Conservation (phyloP, 2,888 invertebrate genomes). For the Scrobipalpa costella region DNA sequence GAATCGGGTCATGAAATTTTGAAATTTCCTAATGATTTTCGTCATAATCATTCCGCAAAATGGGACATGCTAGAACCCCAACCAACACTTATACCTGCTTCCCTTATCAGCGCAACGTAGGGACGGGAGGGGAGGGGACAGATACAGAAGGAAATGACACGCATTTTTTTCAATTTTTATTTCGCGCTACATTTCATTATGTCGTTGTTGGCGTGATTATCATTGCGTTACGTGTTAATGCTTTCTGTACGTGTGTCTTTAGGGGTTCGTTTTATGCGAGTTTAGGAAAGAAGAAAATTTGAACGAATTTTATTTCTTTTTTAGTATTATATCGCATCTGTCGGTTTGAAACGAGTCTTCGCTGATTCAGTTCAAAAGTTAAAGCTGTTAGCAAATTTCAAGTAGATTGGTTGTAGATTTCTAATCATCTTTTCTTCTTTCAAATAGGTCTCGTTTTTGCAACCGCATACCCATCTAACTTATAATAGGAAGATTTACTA, state of each 20-base stretch:
- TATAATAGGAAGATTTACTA: no score
- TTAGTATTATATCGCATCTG: neutral
- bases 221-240: conserved; percentile 14
- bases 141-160: conserved; percentile 54
- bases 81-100: conserved; percentile 63
- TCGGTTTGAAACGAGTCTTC: no score
- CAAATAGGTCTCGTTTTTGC: no score
- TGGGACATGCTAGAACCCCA: conserved; percentile 28
- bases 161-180: conserved; percentile 43
- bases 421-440: neutral
- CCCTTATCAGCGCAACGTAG: conserved; percentile 68
- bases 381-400: neutral
- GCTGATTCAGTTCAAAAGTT: neutral
- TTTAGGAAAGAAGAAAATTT: neutral
- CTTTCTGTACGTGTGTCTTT: conserved; percentile 14
- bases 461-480: no score
- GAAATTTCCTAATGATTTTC: neutral
- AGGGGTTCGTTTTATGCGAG: conserved; percentile 6
- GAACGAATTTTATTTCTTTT: neutral
- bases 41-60: conserved; percentile 6
- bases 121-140: conserved; percentile 62
- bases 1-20: neutral
- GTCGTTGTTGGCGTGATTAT: conserved; percentile 15
- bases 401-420: no score
- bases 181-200: conserved; percentile 30